phyloP scores from a whole-genome alignment of 2,888 invertebrate genomes.

The Epistrophella euchroma region DNA sequence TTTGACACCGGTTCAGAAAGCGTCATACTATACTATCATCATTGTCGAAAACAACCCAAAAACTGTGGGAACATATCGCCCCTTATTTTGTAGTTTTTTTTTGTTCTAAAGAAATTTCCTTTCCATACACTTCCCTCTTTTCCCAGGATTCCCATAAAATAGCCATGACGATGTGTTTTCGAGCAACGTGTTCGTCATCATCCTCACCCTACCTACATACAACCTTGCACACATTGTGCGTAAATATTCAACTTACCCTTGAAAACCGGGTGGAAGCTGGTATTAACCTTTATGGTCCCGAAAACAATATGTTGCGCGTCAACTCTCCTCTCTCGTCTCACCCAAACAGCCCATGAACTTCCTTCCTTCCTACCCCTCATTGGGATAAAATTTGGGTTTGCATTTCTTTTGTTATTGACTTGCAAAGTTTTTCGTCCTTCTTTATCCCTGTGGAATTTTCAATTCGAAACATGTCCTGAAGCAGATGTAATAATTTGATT shows the following conservation, averaged over 20 bases:
- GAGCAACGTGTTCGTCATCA: slow-evolving; percentile 43
- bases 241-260: slow-evolving; percentile 44
- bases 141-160: slow-evolving; percentile 47
- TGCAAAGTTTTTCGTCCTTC: slow-evolving; percentile 41
- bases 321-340: slow-evolving; percentile 7
- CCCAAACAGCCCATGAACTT: slow-evolving; percentile 23
- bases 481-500: slow-evolving; percentile 31
- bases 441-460: slow-evolving; percentile 33
- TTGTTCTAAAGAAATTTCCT: slow-evolving; percentile 23
- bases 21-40: slow-evolving; percentile 32
- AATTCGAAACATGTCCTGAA: slow-evolving; percentile 42
- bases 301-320: slow-evolving; percentile 70
- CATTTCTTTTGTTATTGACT: slow-evolving; percentile 23
- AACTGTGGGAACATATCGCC: slow-evolving; percentile 73
- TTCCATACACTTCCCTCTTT: slow-evolving; percentile 54
- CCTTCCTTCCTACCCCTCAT: slow-evolving; percentile 29
- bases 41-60: slow-evolving; percentile 18
- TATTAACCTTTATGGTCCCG: slow-evolving; percentile 55
- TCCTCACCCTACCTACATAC: slow-evolving; percentile 53
- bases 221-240: slow-evolving; percentile 66
- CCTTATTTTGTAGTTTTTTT: slow-evolving; percentile 7
- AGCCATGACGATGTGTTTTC: slow-evolving; percentile 32
- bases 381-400: slow-evolving; percentile 34
- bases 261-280: slow-evolving; percentile 73
- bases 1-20: slow-evolving; percentile 32